Percentiles rank a stretch among this genome's conserved stretches.
These are phyloP conservation scores for Pyrochroa serraticornis DNA, from an alignment of 2,888 invertebrate genomes.

Conservation along the genomic window DNA sequence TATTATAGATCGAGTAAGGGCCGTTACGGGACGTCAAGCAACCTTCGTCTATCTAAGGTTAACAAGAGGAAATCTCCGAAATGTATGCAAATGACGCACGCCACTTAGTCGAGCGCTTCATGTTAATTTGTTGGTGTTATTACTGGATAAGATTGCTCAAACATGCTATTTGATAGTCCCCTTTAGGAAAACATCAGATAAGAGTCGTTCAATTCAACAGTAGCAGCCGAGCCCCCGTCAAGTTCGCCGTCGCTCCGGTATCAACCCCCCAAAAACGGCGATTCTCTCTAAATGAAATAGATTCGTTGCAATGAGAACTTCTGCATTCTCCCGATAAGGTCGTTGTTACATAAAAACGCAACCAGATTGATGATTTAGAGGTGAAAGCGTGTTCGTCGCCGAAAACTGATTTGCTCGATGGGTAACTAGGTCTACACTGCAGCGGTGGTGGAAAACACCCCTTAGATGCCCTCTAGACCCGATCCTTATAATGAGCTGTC, in stretches of 20 bases:
- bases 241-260: slow-evolving; percentile 20
- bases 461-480: slow-evolving; percentile 17
- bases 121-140: slow-evolving; percentile 48
- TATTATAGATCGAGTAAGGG: slow-evolving; percentile 17
- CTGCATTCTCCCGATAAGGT: slow-evolving; percentile 31
- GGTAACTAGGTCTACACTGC: slow-evolving; percentile 10
- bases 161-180: slow-evolving; percentile 47
- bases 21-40: slow-evolving; percentile 23
- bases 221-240: slow-evolving; percentile 29
- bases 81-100: slow-evolving; percentile 46
- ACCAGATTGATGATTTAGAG: slow-evolving; percentile 30
- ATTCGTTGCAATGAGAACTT: slow-evolving; percentile 29
- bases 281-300: slow-evolving; percentile 30
- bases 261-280: slow-evolving; percentile 25
- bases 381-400: slow-evolving; percentile 21
- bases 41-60: slow-evolving; percentile 28
- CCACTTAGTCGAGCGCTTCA: slow-evolving; percentile 43
- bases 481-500: slow-evolving; percentile 38
- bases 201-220: slow-evolving; percentile 43
- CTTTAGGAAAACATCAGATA: slow-evolving; percentile 45
- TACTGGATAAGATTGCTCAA: slow-evolving; percentile 47
- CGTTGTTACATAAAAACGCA: slow-evolving; percentile 29
- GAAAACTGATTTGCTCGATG: slow-evolving; percentile 21
- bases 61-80: slow-evolving; percentile 40
- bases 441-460: slow-evolving; percentile 17